phyloP scores from a whole-genome alignment of 2,797 vertebrate species.

The Sebastiscus tertius region DNA sequence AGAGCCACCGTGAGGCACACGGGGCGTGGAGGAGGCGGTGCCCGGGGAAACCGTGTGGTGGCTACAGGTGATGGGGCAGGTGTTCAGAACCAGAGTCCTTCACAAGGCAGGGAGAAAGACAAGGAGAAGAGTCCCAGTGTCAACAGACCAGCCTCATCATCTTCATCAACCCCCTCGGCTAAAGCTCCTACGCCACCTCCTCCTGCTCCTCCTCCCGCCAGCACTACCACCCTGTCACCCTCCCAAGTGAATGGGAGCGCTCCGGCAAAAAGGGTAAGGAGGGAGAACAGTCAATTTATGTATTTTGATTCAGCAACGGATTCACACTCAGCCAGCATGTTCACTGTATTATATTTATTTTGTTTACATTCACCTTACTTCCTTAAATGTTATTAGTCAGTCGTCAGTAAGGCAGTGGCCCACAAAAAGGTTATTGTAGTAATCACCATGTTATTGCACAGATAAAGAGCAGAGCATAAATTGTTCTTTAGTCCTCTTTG shows the following conservation, averaged over 20 bases:
- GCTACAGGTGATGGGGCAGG: constrained; percentile 56
- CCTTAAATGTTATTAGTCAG: constrained; percentile 19
- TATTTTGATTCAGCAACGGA: constrained; percentile 16
- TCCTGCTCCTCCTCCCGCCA: constrained; percentile 54
- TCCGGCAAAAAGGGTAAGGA: constrained; percentile 81
- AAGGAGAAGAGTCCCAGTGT: constrained; percentile 74
- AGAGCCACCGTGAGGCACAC: constrained; percentile 88
- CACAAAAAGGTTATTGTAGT: constrained; percentile 36
- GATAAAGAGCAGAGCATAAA: constrained; percentile 67
- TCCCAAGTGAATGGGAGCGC: constrained; percentile 78
- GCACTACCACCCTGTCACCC: constrained; percentile 58
- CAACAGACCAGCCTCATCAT: constrained; percentile 59
- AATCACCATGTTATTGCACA: constrained; percentile 63
- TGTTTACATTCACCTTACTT: not conserved
- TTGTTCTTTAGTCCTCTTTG: constrained; percentile 75
- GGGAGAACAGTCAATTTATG: not conserved
- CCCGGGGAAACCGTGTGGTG: constrained; percentile 72
- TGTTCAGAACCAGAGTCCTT: constrained; percentile 67
- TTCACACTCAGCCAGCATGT: not conserved
- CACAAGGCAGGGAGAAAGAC: constrained; percentile 75
- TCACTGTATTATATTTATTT: not conserved
- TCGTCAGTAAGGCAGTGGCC: constrained; percentile 6
- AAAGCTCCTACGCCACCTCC: constrained; percentile 71
- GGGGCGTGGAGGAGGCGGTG: constrained; percentile 72
- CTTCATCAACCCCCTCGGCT: constrained; percentile 57